These are phyloP conservation scores for Peromyscus aztecus DNA, from an alignment of 2,797 vertebrate genomes.

Conservation along the genomic window DNA sequence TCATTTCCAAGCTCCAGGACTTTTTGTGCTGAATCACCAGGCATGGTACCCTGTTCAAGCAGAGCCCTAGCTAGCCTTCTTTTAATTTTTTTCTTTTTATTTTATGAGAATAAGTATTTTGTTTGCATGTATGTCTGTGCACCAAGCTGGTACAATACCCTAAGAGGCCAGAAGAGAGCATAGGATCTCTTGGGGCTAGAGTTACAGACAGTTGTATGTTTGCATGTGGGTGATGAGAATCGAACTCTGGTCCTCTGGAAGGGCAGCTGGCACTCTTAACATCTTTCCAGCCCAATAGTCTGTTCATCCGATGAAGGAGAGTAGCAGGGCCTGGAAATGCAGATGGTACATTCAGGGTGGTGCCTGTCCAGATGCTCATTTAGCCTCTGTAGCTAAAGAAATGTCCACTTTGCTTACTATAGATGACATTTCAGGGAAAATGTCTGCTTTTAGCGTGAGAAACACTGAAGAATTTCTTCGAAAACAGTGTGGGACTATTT, in stretches of 20 bases:
- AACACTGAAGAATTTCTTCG: neutral
- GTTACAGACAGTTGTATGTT: neutral
- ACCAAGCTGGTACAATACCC: neutral
- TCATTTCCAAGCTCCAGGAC: neutral
- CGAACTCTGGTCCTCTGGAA: neutral
- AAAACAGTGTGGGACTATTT: neutral
- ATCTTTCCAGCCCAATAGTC: neutral
- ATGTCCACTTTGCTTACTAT: neutral
- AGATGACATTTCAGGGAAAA: conserved; percentile 1
- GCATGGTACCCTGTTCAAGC: neutral
- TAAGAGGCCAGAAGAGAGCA: neutral
- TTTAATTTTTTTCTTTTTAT: neutral
- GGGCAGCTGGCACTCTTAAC: neutral
- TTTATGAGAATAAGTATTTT: neutral
- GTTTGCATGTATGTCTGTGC: neutral
- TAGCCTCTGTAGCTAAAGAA: neutral
- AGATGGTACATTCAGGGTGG: neutral
- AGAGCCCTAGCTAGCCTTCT: neutral
- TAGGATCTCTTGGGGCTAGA: neutral
- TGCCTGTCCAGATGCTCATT: neutral
- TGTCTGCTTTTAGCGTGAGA: neutral
- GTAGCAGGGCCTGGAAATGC: neutral
- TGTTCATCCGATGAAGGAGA: neutral
- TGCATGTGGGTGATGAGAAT: neutral
- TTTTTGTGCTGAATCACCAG: neutral